Base-by-base conservation (phyloP, 2,888 invertebrate genomes). In the Atrina japonica region DNA sequence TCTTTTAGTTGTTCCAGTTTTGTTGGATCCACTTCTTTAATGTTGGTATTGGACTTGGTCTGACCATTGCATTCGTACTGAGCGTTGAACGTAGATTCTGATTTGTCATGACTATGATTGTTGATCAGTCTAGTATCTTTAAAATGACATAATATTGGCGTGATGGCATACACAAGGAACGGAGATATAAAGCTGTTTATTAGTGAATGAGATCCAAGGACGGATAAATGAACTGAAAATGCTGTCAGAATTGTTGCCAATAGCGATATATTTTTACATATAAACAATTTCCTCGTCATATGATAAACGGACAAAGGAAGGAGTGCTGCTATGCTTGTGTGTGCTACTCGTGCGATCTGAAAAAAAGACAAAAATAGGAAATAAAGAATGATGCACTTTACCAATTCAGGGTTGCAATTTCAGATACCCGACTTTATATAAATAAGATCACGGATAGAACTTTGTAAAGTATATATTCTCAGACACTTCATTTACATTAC, bases 171-270 rank as follows among this genome's bases (percentile, higher is more conserved):
- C 55, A 87, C 80, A 21, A 85, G 43, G 29, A 83, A 75, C 2
- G 86, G 83, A 0, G 83, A 73, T 14, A 83, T 69, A 58, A 86
- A 83, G 60, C 85, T 85, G 75, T 85, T 85, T n/a, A 85, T 76
- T 6, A 87, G 67, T 0, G 85, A 80, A 65, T 86, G 87, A 1
- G 86, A 86, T 21, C 86, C 86, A 14, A 86, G 74, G 16, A 83
- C 78, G 6, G 79, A 70, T 27, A 86, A 69, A 40, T 81, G 84
- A 0, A 77, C 69, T 18, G 82, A 82, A 40, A 70, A 73, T 18
- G 82, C 79, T 21, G 73, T 68, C 50, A 86, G 70, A 43, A 81
- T 75, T 61, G 83, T 73, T 1, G 85, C 73, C 60, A 85, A 11
- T 14, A 75, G 63, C 25, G 80, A 82, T 6, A 73, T 52, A 45